Percentiles rank a stretch among this genome's conserved stretches.
Conservation (phyloP, 2,113 vertebrate genomes). For the Taurulus bubalis region DNA sequence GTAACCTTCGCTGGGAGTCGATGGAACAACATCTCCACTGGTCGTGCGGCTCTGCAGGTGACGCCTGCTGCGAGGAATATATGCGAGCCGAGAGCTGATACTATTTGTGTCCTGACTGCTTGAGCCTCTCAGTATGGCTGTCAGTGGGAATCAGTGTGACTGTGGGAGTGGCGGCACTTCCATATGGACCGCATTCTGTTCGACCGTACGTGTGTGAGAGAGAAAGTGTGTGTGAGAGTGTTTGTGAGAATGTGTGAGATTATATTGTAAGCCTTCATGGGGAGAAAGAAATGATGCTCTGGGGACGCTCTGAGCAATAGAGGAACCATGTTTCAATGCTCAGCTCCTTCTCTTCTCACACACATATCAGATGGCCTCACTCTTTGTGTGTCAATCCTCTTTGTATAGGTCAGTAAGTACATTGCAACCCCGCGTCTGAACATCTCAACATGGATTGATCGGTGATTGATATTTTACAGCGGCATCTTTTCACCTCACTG, state of each 20-base stretch:
- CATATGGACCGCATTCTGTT: slow-evolving; percentile 68
- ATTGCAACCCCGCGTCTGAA: slow-evolving; percentile 25
- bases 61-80: slow-evolving; percentile 34
- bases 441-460: slow-evolving; percentile 32
- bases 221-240: slow-evolving; percentile 20
- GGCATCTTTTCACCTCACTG: slow-evolving; percentile 8
- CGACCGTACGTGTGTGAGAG: slow-evolving; percentile 8
- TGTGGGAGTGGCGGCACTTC: slow-evolving; percentile 63
- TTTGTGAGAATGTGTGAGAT: slow-evolving; percentile 28
- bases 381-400: slow-evolving; percentile 13
- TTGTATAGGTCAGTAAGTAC: background rate
- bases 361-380: background rate
- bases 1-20: background rate
- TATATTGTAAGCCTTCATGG: slow-evolving; percentile 64
- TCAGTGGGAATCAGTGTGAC: slow-evolving; percentile 66
- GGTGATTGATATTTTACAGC: slow-evolving; percentile 37
- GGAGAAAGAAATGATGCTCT: slow-evolving; percentile 67
- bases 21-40: slow-evolving; percentile 2
- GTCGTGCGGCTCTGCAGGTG: background rate
- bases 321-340: slow-evolving; percentile 65
- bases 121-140: slow-evolving; percentile 62
- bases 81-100: slow-evolving; percentile 58
- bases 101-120: slow-evolving; percentile 70
- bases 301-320: slow-evolving; percentile 40
- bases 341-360: slow-evolving; percentile 29